Conservation (phyloP, 2,888 invertebrate genomes). For the Chrysolina americana region DNA sequence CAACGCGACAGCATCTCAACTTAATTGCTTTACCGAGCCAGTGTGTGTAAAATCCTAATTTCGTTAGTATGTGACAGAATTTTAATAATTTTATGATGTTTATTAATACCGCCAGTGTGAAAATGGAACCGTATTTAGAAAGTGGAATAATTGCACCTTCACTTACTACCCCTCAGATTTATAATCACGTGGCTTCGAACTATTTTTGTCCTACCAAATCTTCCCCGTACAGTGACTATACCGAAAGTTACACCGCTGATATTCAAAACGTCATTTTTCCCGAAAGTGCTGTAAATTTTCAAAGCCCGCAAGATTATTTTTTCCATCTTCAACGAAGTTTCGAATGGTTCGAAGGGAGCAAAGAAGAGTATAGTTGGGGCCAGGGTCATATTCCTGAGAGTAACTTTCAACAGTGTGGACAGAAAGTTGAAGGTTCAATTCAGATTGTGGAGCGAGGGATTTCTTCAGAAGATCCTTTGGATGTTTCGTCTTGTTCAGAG, state of each 20-base stretch:
- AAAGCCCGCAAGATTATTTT: slow-evolving; percentile 34
- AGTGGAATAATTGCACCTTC: slow-evolving; percentile 24
- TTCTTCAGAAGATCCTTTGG: slow-evolving; percentile 41
- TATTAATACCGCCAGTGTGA: slow-evolving; percentile 23
- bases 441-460: slow-evolving; percentile 10
- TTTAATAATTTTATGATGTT: slow-evolving; percentile 29
- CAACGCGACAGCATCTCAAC: slow-evolving; percentile 48
- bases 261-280: slow-evolving; percentile 25
- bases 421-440: not conserved
- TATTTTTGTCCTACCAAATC: slow-evolving; percentile 35
- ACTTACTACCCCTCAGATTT: not conserved
- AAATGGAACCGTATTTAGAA: slow-evolving; percentile 41
- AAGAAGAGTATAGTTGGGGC: slow-evolving; percentile 22
- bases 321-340: slow-evolving; percentile 29
- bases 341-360: slow-evolving; percentile 23
- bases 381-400: not conserved
- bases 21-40: slow-evolving; percentile 54
- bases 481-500: slow-evolving; percentile 47
- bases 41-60: slow-evolving; percentile 44
- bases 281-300: slow-evolving; percentile 1
- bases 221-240: slow-evolving; percentile 37
- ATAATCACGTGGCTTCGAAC: slow-evolving; percentile 23
- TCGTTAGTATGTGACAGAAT: slow-evolving; percentile 34
- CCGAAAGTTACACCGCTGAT: slow-evolving; percentile 29
- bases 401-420: slow-evolving; percentile 19